A percentile compares a stretch with the other conserved stretches of the same genome.
phyloP scores from a whole-genome alignment of 2,113 vertebrate species.

The Lasiurus cinereus region DNA sequence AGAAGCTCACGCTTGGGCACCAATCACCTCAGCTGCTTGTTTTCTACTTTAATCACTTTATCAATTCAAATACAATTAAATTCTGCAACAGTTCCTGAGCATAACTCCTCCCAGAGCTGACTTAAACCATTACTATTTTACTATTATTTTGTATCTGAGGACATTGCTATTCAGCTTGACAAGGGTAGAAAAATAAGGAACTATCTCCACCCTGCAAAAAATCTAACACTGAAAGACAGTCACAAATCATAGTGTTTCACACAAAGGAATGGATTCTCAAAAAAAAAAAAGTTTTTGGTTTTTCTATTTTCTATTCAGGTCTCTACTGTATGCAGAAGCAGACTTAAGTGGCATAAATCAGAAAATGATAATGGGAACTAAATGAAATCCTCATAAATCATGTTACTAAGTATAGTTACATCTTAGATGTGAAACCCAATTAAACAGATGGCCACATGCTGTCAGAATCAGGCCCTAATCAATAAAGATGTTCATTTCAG shows the following conservation, averaged over 20 bases:
- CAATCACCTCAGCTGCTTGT: not conserved
- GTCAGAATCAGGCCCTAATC: constrained; percentile 79
- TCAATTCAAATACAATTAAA: constrained; percentile 64
- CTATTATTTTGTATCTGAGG: not conserved
- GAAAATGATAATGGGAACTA: constrained; percentile 72
- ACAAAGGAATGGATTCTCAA: constrained; percentile 33
- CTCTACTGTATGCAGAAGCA: constrained; percentile 2
- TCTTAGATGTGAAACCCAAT: constrained; percentile 79
- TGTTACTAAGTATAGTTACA: constrained; percentile 83
- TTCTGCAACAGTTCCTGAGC: not conserved
- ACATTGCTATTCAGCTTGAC: constrained; percentile 21
- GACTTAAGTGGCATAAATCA: constrained; percentile 68
- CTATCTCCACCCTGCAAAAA: constrained; percentile 54
- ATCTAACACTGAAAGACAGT: constrained; percentile 48
- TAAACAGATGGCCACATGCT: constrained; percentile 84
- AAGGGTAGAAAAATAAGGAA: constrained; percentile 49
- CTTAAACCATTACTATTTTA: constrained; percentile 47
- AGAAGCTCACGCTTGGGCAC: not conserved
- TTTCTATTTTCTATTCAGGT: constrained; percentile 59
- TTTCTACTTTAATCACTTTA: constrained; percentile 7
- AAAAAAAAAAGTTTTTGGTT: not conserved
- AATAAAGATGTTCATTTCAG: constrained; percentile 82
- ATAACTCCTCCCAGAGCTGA: not conserved
- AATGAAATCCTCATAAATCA: constrained; percentile 82
- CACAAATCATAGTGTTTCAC: constrained; percentile 39